These are phyloP conservation scores for Druceiella hillmani DNA, from an alignment of 2,888 invertebrate species.

Conservation along the genomic window DNA sequence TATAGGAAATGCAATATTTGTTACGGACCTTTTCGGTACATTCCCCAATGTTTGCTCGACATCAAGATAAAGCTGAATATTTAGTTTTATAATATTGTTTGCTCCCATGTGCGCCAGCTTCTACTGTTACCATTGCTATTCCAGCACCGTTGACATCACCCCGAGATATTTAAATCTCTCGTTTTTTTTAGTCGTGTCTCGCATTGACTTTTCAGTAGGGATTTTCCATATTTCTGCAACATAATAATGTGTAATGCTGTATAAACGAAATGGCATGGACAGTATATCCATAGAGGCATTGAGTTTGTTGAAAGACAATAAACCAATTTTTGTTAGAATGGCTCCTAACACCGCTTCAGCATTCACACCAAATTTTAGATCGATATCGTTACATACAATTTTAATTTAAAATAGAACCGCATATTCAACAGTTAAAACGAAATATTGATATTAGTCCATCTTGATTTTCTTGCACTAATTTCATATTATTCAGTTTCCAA, in stretches of 20 bases:
- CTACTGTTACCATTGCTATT: constrained; percentile 6
- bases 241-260: constrained; percentile 6
- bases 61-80: too few relatives aligned
- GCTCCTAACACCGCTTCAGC: constrained; percentile 6
- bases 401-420: constrained; percentile 7
- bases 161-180: constrained; percentile 4
- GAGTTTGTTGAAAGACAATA: constrained; percentile 7
- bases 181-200: constrained; percentile 5
- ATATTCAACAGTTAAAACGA: constrained; percentile 4
- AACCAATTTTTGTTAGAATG: constrained; percentile 4
- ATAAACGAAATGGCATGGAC: constrained; percentile 6
- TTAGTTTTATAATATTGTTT: too few relatives aligned
- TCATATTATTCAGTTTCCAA: constrained; percentile 6
- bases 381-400: constrained; percentile 4
- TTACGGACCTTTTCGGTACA: too few relatives aligned
- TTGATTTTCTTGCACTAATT: constrained; percentile 6
- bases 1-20: too few relatives aligned
- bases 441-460: constrained; percentile 5
- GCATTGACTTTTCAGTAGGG: constrained; percentile 6
- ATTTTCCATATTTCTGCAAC: constrained; percentile 8
- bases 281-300: constrained; percentile 6
- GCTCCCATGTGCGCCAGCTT: too few relatives aligned
- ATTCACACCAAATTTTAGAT: constrained; percentile 5
- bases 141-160: constrained; percentile 5
- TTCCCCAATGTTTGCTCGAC: too few relatives aligned